Base-by-base conservation (phyloP, 2,888 invertebrate species). In the Loripinus fragilis region DNA sequence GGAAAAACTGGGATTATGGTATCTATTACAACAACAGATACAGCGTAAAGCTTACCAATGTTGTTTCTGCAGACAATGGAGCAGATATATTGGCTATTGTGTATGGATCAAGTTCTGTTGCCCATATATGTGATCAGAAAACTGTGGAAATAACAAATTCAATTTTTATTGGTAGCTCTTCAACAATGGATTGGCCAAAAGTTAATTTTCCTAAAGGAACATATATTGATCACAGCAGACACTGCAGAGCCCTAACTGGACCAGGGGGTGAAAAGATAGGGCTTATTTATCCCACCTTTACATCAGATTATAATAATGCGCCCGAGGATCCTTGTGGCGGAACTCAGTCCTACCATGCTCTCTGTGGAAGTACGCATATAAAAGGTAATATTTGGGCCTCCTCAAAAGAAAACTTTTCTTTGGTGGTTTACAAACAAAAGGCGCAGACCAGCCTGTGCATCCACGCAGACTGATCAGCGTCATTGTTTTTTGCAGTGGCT, bases 281-380 rank as follows among this genome's bases (percentile, higher is more conserved):
- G 2, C 15, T 90, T 25, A 69, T 81, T 0, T 83, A 84, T 71
- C 71, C 88, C 2, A 82, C 80, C 0, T 91, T 90, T 70, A 80
- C 76, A 1, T 70, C 80, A 2, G 88, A 85, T 0, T 1, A 50
- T 7, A 93, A 92, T 75, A 72, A 71, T 0, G 88, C 89, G 1
- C 92, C 92, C 0, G 73, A 67, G 5, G 91, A 91, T 71, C 88
- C 90, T 0, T 90, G 88, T 48, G 64, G 45, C 0, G 77, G 81
- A 15, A 85, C 87, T 17, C 92, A 87, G 89, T 35, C 85, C 2
- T 92, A 92, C 74, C 85, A 88, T 33, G 67, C 91, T 5, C 85
- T 92, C 71, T 71, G 79, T 64, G 75, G 83, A 60, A 12, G 69
- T 74, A 66, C 82, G 74, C 70, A 10, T 10, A 33, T 83, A 81